Percentiles rank a stretch among this genome's conserved stretches.
Evolutionary conservation across 2,113 vertebrate genomes (phyloP).

Genomic region (Collichthys lucidus): DNA sequence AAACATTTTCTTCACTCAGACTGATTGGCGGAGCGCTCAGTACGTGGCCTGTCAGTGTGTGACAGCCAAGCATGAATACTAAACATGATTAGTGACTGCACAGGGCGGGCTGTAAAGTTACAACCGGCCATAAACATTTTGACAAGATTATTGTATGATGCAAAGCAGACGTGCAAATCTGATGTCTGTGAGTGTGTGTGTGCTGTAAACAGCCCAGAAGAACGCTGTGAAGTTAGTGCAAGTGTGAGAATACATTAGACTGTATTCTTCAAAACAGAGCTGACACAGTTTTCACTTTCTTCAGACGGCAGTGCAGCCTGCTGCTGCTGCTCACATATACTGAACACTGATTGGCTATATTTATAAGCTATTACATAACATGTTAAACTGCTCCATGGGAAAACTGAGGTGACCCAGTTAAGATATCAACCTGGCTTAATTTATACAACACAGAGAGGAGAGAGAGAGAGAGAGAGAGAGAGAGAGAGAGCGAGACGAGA

Average conservation of each 20-base stretch:
- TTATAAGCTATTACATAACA: conserved; percentile 75
- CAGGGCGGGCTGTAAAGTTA: conserved; percentile 24
- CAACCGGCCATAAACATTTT: conserved; percentile 32
- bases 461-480: background rate
- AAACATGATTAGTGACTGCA: conserved; percentile 43
- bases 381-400: conserved; percentile 71
- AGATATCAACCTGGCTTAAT: conserved; percentile 63
- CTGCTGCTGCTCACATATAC: conserved; percentile 41
- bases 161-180: conserved; percentile 12
- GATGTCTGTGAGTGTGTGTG: background rate
- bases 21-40: conserved; percentile 27
- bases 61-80: conserved; percentile 40
- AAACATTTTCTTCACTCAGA: conserved; percentile 42
- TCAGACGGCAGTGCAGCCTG: conserved; percentile 30
- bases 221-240: background rate
- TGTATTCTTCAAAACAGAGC: conserved; percentile 38
- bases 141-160: conserved; percentile 39
- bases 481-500: too few relatives aligned
- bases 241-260: background rate
- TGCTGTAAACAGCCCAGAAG: background rate
- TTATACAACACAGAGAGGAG: conserved; percentile 45
- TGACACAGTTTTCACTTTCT: conserved; percentile 50
- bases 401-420: conserved; percentile 74
- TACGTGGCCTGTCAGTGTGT: conserved; percentile 19
- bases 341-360: conserved; percentile 68